These are phyloP conservation scores for Pogonomyrmex californicus DNA, from an alignment of 1,140 invertebrate species.

Conservation along the genomic window DNA sequence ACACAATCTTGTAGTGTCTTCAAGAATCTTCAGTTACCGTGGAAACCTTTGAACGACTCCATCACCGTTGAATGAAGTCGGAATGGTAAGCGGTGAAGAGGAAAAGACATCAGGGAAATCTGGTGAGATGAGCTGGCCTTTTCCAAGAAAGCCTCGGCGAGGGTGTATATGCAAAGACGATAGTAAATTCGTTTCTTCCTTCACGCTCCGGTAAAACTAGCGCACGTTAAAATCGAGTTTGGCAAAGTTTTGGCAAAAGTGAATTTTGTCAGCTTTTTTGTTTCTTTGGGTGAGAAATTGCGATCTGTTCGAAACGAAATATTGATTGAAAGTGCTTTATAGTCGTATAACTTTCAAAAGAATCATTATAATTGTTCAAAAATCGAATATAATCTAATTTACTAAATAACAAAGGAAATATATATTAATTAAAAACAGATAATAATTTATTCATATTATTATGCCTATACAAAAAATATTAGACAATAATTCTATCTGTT, in stretches of 20 bases:
- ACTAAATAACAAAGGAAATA: neutral
- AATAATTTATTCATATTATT: neutral
- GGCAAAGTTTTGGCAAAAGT: slow-evolving; percentile 46
- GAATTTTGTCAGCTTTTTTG: slow-evolving; percentile 46
- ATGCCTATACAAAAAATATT: neutral
- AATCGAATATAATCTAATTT: neutral
- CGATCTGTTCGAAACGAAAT: slow-evolving; percentile 35
- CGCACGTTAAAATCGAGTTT: slow-evolving; percentile 55
- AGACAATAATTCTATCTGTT: neutral
- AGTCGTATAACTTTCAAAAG: neutral
- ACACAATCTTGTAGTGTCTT: slow-evolving; percentile 27
- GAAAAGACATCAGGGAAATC: slow-evolving; percentile 82
- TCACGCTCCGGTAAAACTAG: slow-evolving; percentile 60
- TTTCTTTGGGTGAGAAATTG: neutral
- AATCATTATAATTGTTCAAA: neutral
- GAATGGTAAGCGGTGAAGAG: slow-evolving; percentile 68
- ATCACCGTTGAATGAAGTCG: slow-evolving; percentile 69
- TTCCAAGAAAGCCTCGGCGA: slow-evolving; percentile 46
- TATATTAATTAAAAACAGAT: neutral
- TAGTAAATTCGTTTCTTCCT: slow-evolving; percentile 60
- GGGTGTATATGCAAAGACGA: slow-evolving; percentile 59
- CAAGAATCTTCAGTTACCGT: slow-evolving; percentile 61
- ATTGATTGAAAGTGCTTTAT: slow-evolving; percentile 28
- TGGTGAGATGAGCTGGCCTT: slow-evolving; percentile 78
- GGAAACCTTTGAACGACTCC: slow-evolving; percentile 67